Evolutionary conservation across 2,113 vertebrate genomes (phyloP), one percentile per base, ranked within the genome.

Genomic region (Callionymus lyra): DNA sequence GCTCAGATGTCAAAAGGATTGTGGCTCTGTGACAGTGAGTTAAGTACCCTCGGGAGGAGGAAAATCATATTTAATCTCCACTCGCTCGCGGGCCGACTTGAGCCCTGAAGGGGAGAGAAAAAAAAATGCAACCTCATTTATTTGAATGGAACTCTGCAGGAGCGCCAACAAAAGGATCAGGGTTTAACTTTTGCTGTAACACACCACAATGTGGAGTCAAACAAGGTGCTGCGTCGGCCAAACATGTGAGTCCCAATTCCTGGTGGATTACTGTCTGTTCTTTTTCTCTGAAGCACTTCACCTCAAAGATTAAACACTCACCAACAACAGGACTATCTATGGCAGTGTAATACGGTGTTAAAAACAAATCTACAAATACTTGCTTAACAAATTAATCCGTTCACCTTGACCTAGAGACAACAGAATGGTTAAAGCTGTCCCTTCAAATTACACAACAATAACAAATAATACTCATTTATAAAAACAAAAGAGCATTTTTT

Each of bases 1-100:
- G 38, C 51, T 54, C 41, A 59, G 55, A 77, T 68, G 51, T 69
- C 59, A 70, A 44, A 52, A 47, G 46, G 46, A 40, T 34, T 53
- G 58, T 31, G 4, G 44, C 43, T 59, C 14, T 33, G 11, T 48
- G 43, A 43, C 44, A 51, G 19, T 36, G 45, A 68, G 41, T 65
- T 40, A 54, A 59, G 41, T 41, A 46, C 21, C 47, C 18, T 40
- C 9, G 50, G 43, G 53, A 44, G 47, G 31, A 42, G 40, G 31
- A 53, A 61, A 48, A 44, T 0, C 6, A 43, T 50, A 43, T 37
- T 35, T 32, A 2, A 37, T 49, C 44, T 49, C 21, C 21, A 36
- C n/a, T n/a, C 16, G 36, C 15, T 48, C 44, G 12, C 34, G n/a
- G 16, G 34, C 16, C 32, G 3, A 16, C 33, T 44, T 34, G 31